Evolutionary conservation across 2,888 invertebrate genomes (phyloP).

Genomic region (Bhutanitis thaidina): DNA sequence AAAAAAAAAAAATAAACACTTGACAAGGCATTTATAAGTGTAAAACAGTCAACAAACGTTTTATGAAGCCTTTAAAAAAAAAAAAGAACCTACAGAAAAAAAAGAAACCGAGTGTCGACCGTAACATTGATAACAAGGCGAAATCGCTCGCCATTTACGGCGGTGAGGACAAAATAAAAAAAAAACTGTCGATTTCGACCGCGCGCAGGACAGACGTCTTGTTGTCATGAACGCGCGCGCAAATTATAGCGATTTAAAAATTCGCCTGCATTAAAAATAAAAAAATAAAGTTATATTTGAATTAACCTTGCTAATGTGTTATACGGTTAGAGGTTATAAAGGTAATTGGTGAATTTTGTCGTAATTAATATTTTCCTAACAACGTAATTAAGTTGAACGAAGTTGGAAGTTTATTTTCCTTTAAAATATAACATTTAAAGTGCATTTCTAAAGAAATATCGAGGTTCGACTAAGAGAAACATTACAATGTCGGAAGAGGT

Average conservation of each 20-base stretch:
- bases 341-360: too few species aligned
- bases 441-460: too few species aligned
- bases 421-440: too few species aligned
- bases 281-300: neutral
- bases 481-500: constrained; percentile 2
- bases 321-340: neutral
- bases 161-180: too few species aligned
- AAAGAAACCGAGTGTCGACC: neutral
- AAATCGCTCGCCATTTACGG: neutral
- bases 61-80: too few species aligned
- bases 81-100: neutral
- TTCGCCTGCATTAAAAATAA: neutral
- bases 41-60: too few species aligned
- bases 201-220: neutral
- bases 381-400: too few species aligned
- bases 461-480: neutral
- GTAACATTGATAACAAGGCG: constrained; percentile 12
- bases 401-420: too few species aligned
- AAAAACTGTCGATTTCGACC: constrained; percentile 1
- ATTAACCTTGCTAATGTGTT: too few species aligned
- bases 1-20: too few species aligned
- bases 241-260: neutral
- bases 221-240: constrained; percentile 8
- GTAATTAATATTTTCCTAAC: too few species aligned
- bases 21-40: too few species aligned